Evolutionary conservation across 2,797 vertebrate species (phyloP).

Genomic region (Halcyon smyrnensis): DNA sequence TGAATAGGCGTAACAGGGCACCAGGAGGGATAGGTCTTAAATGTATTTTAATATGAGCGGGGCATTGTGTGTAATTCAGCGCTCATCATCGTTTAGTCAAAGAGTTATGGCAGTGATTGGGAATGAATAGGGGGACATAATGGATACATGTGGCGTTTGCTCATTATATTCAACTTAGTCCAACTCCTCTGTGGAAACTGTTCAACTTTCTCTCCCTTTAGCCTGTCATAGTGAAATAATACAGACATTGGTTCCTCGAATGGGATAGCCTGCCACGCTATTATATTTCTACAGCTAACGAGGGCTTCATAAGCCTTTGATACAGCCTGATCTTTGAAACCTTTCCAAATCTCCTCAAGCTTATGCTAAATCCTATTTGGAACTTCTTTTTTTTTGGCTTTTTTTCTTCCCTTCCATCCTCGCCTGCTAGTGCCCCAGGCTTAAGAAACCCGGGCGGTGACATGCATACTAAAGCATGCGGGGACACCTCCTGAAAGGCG

Average conservation of each 20-base stretch:
- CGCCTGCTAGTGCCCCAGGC: constrained; percentile 86
- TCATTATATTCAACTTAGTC: constrained; percentile 94
- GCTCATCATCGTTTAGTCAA: constrained; percentile 87
- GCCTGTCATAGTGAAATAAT: constrained; percentile 90
- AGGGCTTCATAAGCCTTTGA: constrained; percentile 95
- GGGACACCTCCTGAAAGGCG: constrained; percentile 80
- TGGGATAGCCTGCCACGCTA: constrained; percentile 89
- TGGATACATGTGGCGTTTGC: constrained; percentile 91
- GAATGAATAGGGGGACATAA: constrained; percentile 82
- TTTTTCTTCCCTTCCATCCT: constrained; percentile 46
- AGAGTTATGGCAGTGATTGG: constrained; percentile 86
- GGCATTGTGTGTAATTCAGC: constrained; percentile 89
- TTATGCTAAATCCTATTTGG: constrained; percentile 95
- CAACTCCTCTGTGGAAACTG: constrained; percentile 84
- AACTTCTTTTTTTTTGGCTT: constrained; percentile 70
- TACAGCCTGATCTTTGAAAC: constrained; percentile 94
- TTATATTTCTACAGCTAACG: constrained; percentile 90
- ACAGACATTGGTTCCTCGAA: constrained; percentile 85
- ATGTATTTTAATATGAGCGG: constrained; percentile 90
- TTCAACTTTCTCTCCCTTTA: constrained; percentile 87
- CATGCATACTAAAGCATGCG: constrained; percentile 83
- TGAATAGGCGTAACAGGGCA: constrained; percentile 91
- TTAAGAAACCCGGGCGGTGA: constrained; percentile 81
- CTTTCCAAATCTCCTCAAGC: constrained; percentile 90
- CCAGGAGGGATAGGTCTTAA: constrained; percentile 86